These are phyloP conservation scores for Hyaena hyaena DNA, from an alignment of 2,113 vertebrate species.

Conservation along the genomic window DNA sequence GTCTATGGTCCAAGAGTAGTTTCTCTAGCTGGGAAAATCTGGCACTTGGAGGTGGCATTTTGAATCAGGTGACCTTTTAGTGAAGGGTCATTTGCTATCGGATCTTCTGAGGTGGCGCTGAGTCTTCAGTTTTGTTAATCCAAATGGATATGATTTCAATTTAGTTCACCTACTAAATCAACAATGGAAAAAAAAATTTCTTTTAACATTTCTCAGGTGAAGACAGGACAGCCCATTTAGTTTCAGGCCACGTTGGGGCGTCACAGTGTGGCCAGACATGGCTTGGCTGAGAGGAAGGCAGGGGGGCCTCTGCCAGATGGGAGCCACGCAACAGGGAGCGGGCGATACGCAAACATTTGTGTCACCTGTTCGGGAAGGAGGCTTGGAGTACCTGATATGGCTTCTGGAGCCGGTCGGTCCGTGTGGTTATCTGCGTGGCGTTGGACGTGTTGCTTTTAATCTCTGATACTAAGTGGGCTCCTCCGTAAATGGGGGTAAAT, in stretches of 20 bases:
- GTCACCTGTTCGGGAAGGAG: fast-evolving
- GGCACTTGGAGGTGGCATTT: constrained; percentile 64
- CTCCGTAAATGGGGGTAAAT: not conserved
- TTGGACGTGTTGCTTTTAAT: too few relatives aligned
- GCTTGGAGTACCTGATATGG: fast-evolving
- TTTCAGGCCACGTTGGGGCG: not conserved
- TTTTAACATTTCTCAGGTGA: constrained; percentile 68
- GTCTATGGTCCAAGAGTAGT: not conserved
- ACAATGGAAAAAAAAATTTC: constrained; percentile 67
- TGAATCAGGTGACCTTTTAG: constrained; percentile 43
- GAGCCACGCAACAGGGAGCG: not conserved
- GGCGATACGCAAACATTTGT: fast-evolving
- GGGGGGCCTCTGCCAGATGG: fast-evolving
- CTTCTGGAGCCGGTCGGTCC: not conserved
- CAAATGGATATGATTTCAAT: constrained; percentile 80
- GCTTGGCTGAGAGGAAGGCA: not conserved
- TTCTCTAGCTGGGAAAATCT: constrained; percentile 45
- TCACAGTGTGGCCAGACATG: not conserved
- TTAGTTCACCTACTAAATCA: constrained; percentile 70
- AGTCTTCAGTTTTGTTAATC: constrained; percentile 76
- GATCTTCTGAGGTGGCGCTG: constrained; percentile 65
- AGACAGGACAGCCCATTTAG: not conserved
- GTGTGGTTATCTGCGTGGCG: not conserved
- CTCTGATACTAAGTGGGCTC: not conserved
- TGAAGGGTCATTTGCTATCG: constrained; percentile 64